These are phyloP conservation scores for Thymallus thymallus DNA, from an alignment of 2,113 vertebrate genomes.

Conservation along the genomic window DNA sequence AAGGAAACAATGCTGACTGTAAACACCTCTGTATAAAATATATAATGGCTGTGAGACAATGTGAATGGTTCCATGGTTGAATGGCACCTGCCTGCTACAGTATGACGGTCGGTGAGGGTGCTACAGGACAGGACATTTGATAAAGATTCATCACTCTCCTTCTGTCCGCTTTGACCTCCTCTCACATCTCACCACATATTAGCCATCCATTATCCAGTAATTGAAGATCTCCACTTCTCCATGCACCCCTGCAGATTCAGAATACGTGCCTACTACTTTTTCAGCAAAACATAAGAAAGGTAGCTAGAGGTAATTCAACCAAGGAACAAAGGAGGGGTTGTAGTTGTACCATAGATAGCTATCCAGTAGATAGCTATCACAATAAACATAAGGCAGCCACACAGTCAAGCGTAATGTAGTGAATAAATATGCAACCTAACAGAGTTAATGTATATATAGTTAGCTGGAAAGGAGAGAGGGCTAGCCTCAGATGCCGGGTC, in stretches of 20 bases:
- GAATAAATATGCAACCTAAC: slow-evolving; percentile 13
- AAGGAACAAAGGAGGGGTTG: slow-evolving; percentile 8
- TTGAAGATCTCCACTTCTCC: slow-evolving; percentile 66
- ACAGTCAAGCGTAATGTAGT: slow-evolving; percentile 14
- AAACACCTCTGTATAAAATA: background rate
- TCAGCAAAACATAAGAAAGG: slow-evolving; percentile 5
- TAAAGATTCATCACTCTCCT: slow-evolving; percentile 73
- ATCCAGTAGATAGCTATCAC: slow-evolving; percentile 9
- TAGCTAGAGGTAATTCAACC: slow-evolving; percentile 24
- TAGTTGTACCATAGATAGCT: background rate
- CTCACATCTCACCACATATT: slow-evolving; percentile 69
- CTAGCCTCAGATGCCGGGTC: slow-evolving; percentile 48
- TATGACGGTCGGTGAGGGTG: slow-evolving; percentile 15
- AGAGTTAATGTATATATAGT: slow-evolving; percentile 36
- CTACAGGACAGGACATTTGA: slow-evolving; percentile 63
- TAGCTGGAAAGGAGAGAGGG: slow-evolving; percentile 41
- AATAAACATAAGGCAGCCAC: slow-evolving; percentile 7
- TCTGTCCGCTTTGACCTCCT: slow-evolving; percentile 73
- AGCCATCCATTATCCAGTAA: slow-evolving; percentile 71
- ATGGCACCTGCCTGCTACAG: slow-evolving; percentile 48
- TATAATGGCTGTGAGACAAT: slow-evolving; percentile 4
- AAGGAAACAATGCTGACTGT: background rate
- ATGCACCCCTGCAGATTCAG: slow-evolving; percentile 66
- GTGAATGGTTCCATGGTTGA: slow-evolving; percentile 28
- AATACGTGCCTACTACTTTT: slow-evolving; percentile 43